A percentile compares a stretch with the other conserved stretches of the same genome.
Conservation (phyloP, 2,888 invertebrate species). For the Brenthis ino region DNA sequence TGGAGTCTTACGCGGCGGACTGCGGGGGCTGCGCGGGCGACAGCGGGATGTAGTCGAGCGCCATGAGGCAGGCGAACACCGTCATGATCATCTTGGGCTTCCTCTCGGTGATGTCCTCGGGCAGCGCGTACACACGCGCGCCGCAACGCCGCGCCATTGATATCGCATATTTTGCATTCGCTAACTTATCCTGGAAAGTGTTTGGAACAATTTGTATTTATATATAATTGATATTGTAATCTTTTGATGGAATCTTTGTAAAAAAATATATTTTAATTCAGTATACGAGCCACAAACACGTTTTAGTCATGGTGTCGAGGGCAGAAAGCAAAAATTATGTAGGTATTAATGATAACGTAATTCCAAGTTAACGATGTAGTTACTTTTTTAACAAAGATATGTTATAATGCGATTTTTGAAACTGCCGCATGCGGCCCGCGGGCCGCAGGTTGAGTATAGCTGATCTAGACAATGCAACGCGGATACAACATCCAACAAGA, state of each 20-base stretch:
- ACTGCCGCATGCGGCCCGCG: too few species aligned
- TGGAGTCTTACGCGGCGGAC: constrained; percentile 52
- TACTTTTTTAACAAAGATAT: too few species aligned
- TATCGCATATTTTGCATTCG: constrained; percentile 99
- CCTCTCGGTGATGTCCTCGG: constrained; percentile 98
- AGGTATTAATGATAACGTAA: too few species aligned
- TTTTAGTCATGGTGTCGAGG: too few species aligned
- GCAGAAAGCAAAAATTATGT: too few species aligned
- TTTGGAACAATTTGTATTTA: not conserved
- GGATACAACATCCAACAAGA: too few species aligned
- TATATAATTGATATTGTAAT: too few species aligned
- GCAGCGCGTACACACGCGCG: constrained; percentile 98
- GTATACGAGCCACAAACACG: too few species aligned
- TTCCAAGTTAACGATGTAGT: too few species aligned
- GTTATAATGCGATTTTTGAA: too few species aligned
- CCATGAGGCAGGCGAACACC: constrained; percentile 99
- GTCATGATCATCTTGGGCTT: constrained; percentile 99
- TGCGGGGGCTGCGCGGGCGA: constrained; percentile 88
- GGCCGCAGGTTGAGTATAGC: too few species aligned
- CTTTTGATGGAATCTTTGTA: not conserved
- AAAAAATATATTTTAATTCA: not conserved
- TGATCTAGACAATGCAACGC: too few species aligned
- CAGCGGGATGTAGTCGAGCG: constrained; percentile 96
- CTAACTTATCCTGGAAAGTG: constrained; percentile 90
- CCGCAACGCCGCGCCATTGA: constrained; percentile 99